phyloP scores from a whole-genome alignment of 1,140 invertebrate genomes.

The Phortica variegata region DNA sequence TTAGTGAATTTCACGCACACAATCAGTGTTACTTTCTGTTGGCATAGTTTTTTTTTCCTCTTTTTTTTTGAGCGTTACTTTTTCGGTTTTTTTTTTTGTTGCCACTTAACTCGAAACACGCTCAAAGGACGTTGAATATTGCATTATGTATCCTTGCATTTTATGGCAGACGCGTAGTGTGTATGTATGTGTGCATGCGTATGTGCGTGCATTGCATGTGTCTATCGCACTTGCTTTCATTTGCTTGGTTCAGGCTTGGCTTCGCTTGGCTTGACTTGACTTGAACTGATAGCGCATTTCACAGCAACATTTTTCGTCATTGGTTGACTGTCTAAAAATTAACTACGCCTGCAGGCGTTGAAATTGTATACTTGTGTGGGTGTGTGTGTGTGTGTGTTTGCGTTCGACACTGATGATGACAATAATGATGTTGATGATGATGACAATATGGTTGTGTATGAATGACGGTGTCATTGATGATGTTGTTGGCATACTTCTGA shows the following conservation, averaged over 20 bases:
- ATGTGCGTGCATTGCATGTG: not conserved
- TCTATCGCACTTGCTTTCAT: not conserved
- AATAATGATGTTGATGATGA: not conserved
- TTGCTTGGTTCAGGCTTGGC: constrained; percentile 19
- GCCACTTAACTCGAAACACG: constrained; percentile 43
- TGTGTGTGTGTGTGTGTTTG: constrained; percentile 3
- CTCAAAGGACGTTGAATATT: constrained; percentile 52
- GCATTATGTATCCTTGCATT: constrained; percentile 52
- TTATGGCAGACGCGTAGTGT: constrained; percentile 29
- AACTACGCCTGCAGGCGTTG: too few species aligned
- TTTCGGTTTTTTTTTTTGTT: constrained; percentile 20
- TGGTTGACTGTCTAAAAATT: constrained; percentile 5
- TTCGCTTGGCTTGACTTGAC: constrained; percentile 18
- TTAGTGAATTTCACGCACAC: too few species aligned
- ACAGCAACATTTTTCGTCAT: constrained; percentile 6
- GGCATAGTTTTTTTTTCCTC: too few species aligned
- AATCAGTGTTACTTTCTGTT: too few species aligned
- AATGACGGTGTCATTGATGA: not conserved
- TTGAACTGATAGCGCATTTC: constrained; percentile 8
- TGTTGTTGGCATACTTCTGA: constrained; percentile 8
- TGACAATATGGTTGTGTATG: constrained; percentile 12
- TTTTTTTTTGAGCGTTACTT: too few species aligned
- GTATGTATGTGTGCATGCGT: constrained; percentile 4
- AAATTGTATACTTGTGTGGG: not conserved
- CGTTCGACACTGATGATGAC: constrained; percentile 7